Evolutionary conservation across 2,888 invertebrate species (phyloP), one percentile per base, ranked within the genome.

Genomic region (Chrysotoxum bicinctum): DNA sequence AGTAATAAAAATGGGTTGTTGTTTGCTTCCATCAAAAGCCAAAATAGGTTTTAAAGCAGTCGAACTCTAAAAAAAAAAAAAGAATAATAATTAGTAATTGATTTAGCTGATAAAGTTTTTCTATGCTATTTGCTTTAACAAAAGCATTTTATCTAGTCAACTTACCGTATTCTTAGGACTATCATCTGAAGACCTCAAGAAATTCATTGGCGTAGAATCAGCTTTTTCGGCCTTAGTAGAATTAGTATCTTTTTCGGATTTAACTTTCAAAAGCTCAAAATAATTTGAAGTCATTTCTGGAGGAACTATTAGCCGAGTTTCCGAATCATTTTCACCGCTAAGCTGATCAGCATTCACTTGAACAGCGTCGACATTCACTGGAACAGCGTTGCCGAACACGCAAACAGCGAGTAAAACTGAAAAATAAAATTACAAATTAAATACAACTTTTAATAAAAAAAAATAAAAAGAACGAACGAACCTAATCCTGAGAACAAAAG

Each of bases 1-100:
- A 0, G 85, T 85, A 9, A 85, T 85, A 12, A 80, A 85, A 35
- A 85, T 81, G 0, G 85, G 81, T 21, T 32, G 58, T 56, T 85
- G 81, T 30, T 77, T 81, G 48, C 48, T 73, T 21, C 76, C 73
- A 14, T 81, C 76, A 30, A 85, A 56, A 3, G 68, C 30, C 8
- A 77, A 6, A 4, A 72, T 7, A 1, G 76, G 50, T 10, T 50
- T 68, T 21, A 35, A 62, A 5, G 10, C 40, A 10, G 6, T 3
- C 12, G 60, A 8, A 23, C 10, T 80, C 80, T 80, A 32, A 35
- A 19, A 72, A 10, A 30, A 23, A 72, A 7, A 30, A 26, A 2
- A 30, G 0, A 12, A 21, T 1, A 12, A 48, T 26, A 8, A 19
- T 8, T 35, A 7, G 12, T 14, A 35, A 35, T 40, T 5, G 14